Conservation (phyloP, 92 coral and sea anemone species). For the Heteractis magnifica region DNA sequence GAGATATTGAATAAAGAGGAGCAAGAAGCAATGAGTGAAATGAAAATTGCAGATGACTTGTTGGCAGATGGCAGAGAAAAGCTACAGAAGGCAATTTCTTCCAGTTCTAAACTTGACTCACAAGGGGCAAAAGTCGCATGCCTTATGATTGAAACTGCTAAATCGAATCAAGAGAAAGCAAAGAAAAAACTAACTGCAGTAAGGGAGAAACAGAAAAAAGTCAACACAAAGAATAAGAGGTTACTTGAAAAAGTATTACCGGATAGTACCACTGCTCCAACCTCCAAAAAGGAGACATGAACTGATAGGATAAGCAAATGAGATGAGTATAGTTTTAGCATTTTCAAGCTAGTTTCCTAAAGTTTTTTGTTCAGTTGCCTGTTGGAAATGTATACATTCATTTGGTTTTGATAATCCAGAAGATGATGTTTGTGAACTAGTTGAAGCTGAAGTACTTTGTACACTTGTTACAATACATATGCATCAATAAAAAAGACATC, state of each 20-base stretch:
- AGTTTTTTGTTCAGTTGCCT: no score
- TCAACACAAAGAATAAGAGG: slow-evolving; percentile 27
- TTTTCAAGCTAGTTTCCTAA: no score
- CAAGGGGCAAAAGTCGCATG: slow-evolving; percentile 53
- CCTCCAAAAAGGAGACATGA: slow-evolving; percentile 21
- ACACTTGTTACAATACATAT: background rate
- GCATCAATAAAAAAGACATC: slow-evolving; percentile 11
- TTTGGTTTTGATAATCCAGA: no score
- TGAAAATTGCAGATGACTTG: background rate
- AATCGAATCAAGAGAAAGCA: slow-evolving; percentile 14
- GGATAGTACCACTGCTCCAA: slow-evolving; percentile 7
- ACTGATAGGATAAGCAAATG: no score
- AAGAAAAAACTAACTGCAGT: slow-evolving; percentile 15
- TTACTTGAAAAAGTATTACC: slow-evolving; percentile 25
- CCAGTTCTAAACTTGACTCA: slow-evolving; percentile 38
- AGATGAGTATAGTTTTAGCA: no score
- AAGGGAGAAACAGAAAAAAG: slow-evolving; percentile 25
- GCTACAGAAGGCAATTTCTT: slow-evolving; percentile 28
- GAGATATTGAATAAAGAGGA: slow-evolving; percentile 36
- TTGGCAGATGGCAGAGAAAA: slow-evolving; percentile 16
- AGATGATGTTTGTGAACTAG: no score
- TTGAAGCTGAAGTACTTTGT: slow-evolving; percentile 7
- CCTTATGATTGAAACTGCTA: slow-evolving; percentile 44
- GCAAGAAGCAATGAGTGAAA: slow-evolving; percentile 3
- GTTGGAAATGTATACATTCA: no score